Evolutionary conservation across 1,140 invertebrate species (phyloP), one percentile per base, ranked within the genome.

Genomic region (Chlorops oryzae): DNA sequence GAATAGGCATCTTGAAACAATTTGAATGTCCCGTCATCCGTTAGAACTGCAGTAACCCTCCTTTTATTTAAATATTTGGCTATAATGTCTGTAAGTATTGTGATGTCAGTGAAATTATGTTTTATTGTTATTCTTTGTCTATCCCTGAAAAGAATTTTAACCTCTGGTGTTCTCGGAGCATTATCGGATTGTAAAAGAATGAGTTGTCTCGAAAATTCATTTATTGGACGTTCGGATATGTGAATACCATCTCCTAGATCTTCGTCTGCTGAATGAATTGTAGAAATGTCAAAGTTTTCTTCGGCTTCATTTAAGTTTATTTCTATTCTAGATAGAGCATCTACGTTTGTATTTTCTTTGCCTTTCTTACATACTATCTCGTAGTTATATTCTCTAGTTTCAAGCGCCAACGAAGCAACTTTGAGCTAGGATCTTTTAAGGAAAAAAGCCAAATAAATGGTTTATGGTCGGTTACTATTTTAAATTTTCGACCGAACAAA

Each of bases 351-450:
- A n/a, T n/a, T n/a, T n/a, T n/a, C n/a, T 17, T 6, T 6, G 6
- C 37, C 10, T 39, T 13, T 18, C 17, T 13, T 39, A 18, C 6
- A 10, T 17, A 39, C 9, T 12, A 39, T 6, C 15, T 39, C 37
- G 10, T 39, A 13, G 10, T 39, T 17, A 68, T 42, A n/a, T n/a
- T n/a, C n/a, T n/a, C n/a, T n/a, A n/a, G n/a, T n/a, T n/a, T n/a
- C n/a, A n/a, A n/a, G 32, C 51, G 27, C 54, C 56, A 61, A 48
- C 59, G 23, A 3, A 57, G 52, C 6, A 66, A 37, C 55, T 56
- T 59, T 34, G 51, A 55, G 38, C 52, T 60, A 2, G 56, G 50
- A 25, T 69, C 59, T 52, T 74, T 76, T 0, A 74, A 54, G 28
- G 52, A 52, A 46, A 61, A 59, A 35, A 80, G 51, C 63, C 67